A percentile compares a stretch with the other conserved stretches of the same genome.
phyloP scores from a whole-genome alignment of 2,797 vertebrate species.

The Tamandua tetradactyla region DNA sequence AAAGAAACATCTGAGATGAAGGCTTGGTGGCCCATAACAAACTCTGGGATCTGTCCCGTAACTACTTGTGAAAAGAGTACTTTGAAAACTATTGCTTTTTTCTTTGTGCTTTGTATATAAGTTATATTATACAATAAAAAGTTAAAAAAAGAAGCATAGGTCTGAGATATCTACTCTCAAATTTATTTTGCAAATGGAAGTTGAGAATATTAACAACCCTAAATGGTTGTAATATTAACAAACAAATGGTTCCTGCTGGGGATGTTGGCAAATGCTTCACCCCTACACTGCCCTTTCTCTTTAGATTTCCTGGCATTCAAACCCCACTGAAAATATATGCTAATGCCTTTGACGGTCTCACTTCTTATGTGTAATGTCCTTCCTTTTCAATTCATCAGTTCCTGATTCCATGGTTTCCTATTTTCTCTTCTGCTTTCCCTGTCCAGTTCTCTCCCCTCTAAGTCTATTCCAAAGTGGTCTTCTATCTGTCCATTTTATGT shows the following conservation, averaged over 20 bases:
- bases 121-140: no score
- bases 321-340: neutral
- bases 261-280: accelerated
- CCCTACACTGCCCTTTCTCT: no score
- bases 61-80: no score
- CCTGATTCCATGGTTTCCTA: neutral
- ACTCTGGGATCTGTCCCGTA: no score
- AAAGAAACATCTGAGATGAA: no score
- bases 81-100: no score
- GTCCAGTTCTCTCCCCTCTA: neutral
- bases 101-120: no score
- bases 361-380: no score
- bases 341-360: neutral
- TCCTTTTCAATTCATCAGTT: accelerated
- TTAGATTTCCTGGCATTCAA: accelerated
- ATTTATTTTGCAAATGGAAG: no score
- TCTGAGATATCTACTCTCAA: neutral
- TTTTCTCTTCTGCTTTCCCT: accelerated
- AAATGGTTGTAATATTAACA: no score
- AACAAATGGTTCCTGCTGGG: no score
- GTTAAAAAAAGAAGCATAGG: accelerated
- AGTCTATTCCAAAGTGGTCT: neutral
- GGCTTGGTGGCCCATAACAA: no score
- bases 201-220: accelerated
- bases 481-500: accelerated